These are phyloP conservation scores for Microctenopoma steveboyesi DNA, from an alignment of 2,797 vertebrate species.

Conservation along the genomic window DNA sequence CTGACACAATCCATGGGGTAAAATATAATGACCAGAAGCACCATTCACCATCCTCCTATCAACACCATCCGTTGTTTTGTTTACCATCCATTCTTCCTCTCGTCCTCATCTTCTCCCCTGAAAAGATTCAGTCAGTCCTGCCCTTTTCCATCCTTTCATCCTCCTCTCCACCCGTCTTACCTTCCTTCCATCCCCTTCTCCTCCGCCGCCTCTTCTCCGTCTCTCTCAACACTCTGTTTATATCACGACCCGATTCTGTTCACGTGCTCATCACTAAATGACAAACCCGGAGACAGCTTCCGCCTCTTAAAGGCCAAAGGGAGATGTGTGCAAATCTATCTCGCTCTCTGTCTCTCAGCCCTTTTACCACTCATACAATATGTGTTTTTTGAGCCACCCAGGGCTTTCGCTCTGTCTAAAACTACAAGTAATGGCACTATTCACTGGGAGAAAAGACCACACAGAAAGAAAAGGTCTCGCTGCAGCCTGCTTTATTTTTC, in stretches of 20 bases:
- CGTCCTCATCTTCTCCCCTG: slow-evolving; percentile 44
- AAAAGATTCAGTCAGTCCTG: slow-evolving; percentile 35
- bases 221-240: slow-evolving; percentile 37
- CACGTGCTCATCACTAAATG: slow-evolving; percentile 79
- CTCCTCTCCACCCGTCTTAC: slow-evolving; percentile 2
- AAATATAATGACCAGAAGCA: slow-evolving; percentile 53
- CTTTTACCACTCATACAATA: slow-evolving; percentile 67
- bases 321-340: slow-evolving; percentile 59
- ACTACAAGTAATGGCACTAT: slow-evolving; percentile 60
- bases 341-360: slow-evolving; percentile 49
- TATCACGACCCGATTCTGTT: slow-evolving; percentile 69
- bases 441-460: slow-evolving; percentile 36
- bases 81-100: slow-evolving; percentile 50
- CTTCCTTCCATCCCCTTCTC: slow-evolving; percentile 4
- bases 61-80: slow-evolving; percentile 53
- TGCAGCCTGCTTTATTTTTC: slow-evolving; percentile 26
- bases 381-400: slow-evolving; percentile 48
- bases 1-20: slow-evolving; percentile 49
- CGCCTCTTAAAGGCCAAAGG: slow-evolving; percentile 76
- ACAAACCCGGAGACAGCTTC: slow-evolving; percentile 75
- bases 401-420: slow-evolving; percentile 56
- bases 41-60: slow-evolving; percentile 55
- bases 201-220: not conserved
- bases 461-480: slow-evolving; percentile 48
- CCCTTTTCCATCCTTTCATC: slow-evolving; percentile 7